Conservation (phyloP, 2,888 invertebrate species). For the Chouioia cunea region DNA sequence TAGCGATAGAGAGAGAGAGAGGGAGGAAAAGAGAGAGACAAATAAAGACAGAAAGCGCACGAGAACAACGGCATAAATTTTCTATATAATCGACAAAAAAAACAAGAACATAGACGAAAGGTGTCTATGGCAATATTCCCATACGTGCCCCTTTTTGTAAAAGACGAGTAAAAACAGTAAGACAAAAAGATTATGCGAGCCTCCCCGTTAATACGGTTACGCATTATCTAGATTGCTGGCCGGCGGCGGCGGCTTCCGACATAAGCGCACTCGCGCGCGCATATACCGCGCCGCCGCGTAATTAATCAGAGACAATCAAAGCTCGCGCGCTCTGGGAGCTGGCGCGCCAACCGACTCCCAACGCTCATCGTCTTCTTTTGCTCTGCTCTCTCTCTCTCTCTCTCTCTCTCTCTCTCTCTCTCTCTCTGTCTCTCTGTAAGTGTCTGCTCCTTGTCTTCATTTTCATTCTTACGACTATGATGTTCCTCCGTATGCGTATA, state of each 20-base stretch:
- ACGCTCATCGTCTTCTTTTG: conserved; percentile 47
- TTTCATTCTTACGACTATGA: neutral
- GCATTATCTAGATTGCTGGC: conserved; percentile 65
- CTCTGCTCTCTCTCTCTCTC: conserved; percentile 23
- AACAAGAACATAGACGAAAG: neutral
- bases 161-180: neutral
- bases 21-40: too few species aligned
- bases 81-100: neutral
- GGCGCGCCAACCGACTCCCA: conserved; percentile 61
- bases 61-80: too few species aligned
- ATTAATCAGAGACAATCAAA: conserved; percentile 69
- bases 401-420: neutral
- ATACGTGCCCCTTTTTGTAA: neutral
- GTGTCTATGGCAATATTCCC: conserved; percentile 15
- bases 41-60: too few species aligned
- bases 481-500: too few species aligned
- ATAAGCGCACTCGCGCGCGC: conserved; percentile 37
- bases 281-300: conserved; percentile 55
- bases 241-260: conserved; percentile 58
- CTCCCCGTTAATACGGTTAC: conserved; percentile 62
- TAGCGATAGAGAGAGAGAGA: too few species aligned
- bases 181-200: conserved; percentile 18
- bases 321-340: conserved; percentile 61
- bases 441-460: neutral
- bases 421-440: conserved; percentile 13